Evolutionary conservation across 1,140 invertebrate genomes (phyloP).

Genomic region (Lordiphosa mommai): DNA sequence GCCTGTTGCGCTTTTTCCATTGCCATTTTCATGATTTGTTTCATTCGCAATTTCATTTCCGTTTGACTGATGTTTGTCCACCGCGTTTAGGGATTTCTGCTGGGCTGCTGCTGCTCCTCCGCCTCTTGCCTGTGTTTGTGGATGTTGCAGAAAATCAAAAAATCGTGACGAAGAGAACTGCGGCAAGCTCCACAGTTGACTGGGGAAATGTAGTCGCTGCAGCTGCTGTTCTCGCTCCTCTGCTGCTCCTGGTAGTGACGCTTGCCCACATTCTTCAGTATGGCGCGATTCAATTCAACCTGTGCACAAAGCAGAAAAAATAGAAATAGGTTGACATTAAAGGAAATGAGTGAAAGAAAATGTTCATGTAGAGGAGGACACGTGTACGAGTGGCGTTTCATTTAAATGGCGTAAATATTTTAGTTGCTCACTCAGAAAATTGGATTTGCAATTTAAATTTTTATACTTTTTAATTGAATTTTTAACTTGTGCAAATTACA

Average conservation of each 20-base stretch:
- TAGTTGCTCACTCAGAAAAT: constrained; percentile 23
- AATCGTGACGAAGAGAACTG: constrained; percentile 44
- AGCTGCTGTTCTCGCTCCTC: constrained; percentile 18
- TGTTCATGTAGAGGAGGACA: constrained; percentile 4
- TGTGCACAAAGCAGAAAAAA: constrained; percentile 26
- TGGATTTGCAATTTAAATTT: constrained; percentile 20
- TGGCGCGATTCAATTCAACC: constrained; percentile 82
- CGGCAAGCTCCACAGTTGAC: constrained; percentile 55
- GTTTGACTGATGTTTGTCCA: constrained; percentile 43
- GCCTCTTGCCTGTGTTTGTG: constrained; percentile 15
- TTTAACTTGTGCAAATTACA: constrained; percentile 6
- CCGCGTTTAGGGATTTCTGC: constrained; percentile 49
- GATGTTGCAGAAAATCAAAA: constrained; percentile 52
- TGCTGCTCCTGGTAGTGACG: constrained; percentile 44
- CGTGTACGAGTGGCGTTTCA: constrained; percentile 8
- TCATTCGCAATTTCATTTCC: constrained; percentile 72
- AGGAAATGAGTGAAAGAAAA: constrained; percentile 25
- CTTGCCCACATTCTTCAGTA: constrained; percentile 83
- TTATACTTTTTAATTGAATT: constrained; percentile 27
- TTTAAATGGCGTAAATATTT: constrained; percentile 34
- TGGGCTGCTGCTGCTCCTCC: constrained; percentile 27
- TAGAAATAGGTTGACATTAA: constrained; percentile 48
- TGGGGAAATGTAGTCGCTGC: constrained; percentile 54
- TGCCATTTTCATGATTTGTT: constrained; percentile 57
- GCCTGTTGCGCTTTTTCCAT: constrained; percentile 40